A percentile compares a stretch with the other conserved stretches of the same genome.
Conservation (phyloP, 2,888 invertebrate genomes). For the Cantharis lateralis region DNA sequence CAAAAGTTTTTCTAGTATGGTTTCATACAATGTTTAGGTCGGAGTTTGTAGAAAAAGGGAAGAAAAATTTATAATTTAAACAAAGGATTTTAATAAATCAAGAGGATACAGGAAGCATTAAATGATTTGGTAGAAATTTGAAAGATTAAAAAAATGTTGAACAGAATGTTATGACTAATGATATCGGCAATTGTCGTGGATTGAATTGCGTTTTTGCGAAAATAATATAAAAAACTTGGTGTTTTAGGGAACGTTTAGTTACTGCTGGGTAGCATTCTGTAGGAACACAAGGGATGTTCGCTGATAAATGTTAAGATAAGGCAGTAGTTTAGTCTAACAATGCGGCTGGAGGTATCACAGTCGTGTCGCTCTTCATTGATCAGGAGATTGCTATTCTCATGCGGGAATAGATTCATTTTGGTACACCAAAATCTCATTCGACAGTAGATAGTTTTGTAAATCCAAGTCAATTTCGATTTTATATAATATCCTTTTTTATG, state of each 20-base stretch:
- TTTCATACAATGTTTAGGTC: neutral
- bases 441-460: slow-evolving; percentile 29
- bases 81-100: neutral
- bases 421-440: slow-evolving; percentile 49
- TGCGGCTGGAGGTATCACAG: slow-evolving; percentile 51
- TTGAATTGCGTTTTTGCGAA: neutral
- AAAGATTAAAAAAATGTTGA: too few relatives aligned
- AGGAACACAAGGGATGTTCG: slow-evolving; percentile 40
- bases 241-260: neutral
- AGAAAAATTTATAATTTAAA: neutral
- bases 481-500: neutral
- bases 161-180: too few relatives aligned
- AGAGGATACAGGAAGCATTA: neutral
- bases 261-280: slow-evolving; percentile 19
- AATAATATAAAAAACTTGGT: neutral
- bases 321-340: slow-evolving; percentile 54
- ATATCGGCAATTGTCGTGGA: neutral
- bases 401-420: slow-evolving; percentile 56
- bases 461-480: slow-evolving; percentile 9
- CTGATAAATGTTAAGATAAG: slow-evolving; percentile 53
- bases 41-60: neutral
- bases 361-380: slow-evolving; percentile 53
- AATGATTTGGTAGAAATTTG: neutral
- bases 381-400: slow-evolving; percentile 52
- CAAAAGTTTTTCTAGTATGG: slow-evolving; percentile 18